phyloP scores from a whole-genome alignment of 1,140 invertebrate genomes.

The Paraescarpia echinospica region DNA sequence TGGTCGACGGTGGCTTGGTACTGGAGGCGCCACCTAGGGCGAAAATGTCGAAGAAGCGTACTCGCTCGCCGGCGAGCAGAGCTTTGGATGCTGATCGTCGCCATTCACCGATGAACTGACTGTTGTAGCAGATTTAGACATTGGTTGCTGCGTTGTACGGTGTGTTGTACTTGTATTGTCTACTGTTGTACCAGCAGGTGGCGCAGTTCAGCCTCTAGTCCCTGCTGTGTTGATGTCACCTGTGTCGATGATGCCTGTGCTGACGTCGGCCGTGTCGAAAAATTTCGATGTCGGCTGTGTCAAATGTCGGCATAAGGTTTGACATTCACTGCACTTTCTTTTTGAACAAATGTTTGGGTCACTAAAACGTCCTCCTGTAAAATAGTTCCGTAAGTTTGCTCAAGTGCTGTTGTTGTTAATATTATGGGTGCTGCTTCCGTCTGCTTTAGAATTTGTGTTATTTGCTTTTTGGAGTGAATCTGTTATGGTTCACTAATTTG shows the following conservation, averaged over 20 bases:
- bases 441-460: too few relatives aligned
- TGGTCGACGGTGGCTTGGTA: background rate
- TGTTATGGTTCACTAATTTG: too few relatives aligned
- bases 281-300: too few relatives aligned
- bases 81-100: background rate
- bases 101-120: background rate
- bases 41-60: background rate
- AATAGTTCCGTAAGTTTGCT: too few relatives aligned
- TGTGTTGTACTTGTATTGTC: background rate
- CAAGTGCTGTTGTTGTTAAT: too few relatives aligned
- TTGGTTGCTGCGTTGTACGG: background rate
- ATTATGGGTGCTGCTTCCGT: too few relatives aligned
- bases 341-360: too few relatives aligned
- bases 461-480: too few relatives aligned
- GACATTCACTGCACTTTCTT: background rate
- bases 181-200: background rate
- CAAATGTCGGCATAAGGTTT: background rate
- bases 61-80: background rate
- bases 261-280: too few relatives aligned
- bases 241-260: too few relatives aligned
- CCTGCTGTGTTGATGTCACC: background rate
- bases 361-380: too few relatives aligned
- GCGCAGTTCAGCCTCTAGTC: background rate
- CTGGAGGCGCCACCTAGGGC: slow-evolving; percentile 11
- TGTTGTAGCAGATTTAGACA: background rate